These are phyloP conservation scores for Fistularia commersonii DNA, from an alignment of 2,797 vertebrate species.

Conservation along the genomic window DNA sequence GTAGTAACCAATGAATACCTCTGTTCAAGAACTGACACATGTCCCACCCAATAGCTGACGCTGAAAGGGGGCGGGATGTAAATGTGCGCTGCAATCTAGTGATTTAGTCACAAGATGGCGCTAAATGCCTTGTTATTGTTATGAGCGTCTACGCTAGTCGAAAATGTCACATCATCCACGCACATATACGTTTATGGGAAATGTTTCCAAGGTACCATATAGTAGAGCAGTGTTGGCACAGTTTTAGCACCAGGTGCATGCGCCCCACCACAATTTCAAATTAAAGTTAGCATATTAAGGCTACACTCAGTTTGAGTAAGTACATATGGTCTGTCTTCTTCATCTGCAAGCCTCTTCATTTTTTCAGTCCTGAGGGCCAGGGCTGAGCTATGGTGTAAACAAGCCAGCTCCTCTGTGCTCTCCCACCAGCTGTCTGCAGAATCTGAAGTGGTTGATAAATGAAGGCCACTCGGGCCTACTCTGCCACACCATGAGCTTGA, in stretches of 20 bases:
- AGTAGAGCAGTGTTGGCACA: too few species aligned
- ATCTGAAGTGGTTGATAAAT: slow-evolving; percentile 67
- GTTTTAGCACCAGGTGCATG: too few species aligned
- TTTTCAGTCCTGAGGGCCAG: slow-evolving; percentile 48
- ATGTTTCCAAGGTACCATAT: background rate
- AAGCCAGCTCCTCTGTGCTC: slow-evolving; percentile 49
- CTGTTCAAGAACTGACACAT: slow-evolving; percentile 20
- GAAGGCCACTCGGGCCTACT: slow-evolving; percentile 49
- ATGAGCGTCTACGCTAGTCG: too few species aligned
- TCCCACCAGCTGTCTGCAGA: slow-evolving; percentile 54
- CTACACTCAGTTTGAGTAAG: background rate
- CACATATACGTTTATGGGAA: background rate
- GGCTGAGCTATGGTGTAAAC: slow-evolving; percentile 59
- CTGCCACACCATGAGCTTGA: slow-evolving; percentile 18
- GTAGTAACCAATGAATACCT: slow-evolving; percentile 36
- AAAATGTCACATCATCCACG: too few species aligned
- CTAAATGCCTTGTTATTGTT: slow-evolving; percentile 8
- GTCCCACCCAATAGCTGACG: slow-evolving; percentile 9
- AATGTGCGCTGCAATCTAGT: background rate
- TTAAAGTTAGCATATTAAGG: too few species aligned
- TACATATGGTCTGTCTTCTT: slow-evolving; percentile 23
- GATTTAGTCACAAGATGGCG: slow-evolving; percentile 41
- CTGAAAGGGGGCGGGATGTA: background rate
- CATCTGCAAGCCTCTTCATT: slow-evolving; percentile 40
- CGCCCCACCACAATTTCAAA: too few species aligned